Base-by-base conservation (phyloP, 2,797 vertebrate genomes). In the Acanthurus leucopareius region DNA sequence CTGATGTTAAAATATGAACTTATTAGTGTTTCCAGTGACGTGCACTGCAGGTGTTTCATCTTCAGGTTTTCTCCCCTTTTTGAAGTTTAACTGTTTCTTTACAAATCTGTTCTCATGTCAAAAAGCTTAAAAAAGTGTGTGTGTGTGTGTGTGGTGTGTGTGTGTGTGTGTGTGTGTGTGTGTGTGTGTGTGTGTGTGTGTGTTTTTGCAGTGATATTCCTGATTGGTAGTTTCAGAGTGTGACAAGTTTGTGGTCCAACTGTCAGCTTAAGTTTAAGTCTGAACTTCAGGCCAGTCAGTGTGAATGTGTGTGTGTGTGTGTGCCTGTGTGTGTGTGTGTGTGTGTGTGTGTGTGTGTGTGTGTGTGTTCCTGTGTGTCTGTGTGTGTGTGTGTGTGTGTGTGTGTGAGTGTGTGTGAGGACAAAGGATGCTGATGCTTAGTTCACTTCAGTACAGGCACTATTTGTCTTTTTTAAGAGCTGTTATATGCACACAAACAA, bases 211-310 rank as follows among this genome's bases (percentile, higher is more conserved):
- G 73, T 54, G 73, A 75, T 38, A 76, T 86, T 53, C 51, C 47
- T 66, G 40, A 56, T 80, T 73, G 67, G 73, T 81, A 63, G 62
- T 76, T 60, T 67, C 65, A 73, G 28, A 79, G 48, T 73, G 32
- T 79, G 70, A 84, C 79, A 81, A 75, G 80, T 82, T 71, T 79
- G 70, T 58, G 45, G 70, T 84, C 47, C 59, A 53, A 69, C 81
- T 87, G 58, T 62, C 86, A 76, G 73, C 42, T 82, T 66, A 49
- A 64, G 64, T 90, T 75, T 83, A 82, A 83, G 74, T 38, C 66
- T 51, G 17, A 71, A 83, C 51, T 66, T 74, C 28, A 49, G 72
- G 74, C 48, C 70, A 47, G 48, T 51, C 22, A 77, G 64, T 22
- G 3, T 48, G 49, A 56, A 42, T 77, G 69, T 75, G 61, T 73